phyloP scores from a whole-genome alignment of 1,140 invertebrate species.

The Neelides sp. region DNA sequence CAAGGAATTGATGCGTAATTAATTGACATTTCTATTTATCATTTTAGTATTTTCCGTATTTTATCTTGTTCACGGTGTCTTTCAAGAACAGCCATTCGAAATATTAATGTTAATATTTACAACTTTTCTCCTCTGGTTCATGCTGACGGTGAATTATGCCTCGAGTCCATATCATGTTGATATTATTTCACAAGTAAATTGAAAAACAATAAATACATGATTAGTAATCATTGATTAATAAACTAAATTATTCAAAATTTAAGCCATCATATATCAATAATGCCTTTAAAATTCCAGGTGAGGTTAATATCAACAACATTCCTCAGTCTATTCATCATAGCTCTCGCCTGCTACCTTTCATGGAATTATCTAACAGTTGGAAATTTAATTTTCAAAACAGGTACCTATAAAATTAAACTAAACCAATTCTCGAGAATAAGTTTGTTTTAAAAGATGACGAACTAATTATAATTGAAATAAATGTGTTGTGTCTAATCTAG shows the following conservation, averaged over 20 bases:
- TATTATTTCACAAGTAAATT: conserved; percentile 19
- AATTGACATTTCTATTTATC: not conserved
- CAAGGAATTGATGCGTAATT: not conserved
- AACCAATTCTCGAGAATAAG: no score
- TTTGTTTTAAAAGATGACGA: no score
- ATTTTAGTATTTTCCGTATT: conserved; percentile 21
- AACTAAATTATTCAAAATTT: not conserved
- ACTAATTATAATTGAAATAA: no score
- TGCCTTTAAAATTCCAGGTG: not conserved
- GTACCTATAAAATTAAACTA: no score
- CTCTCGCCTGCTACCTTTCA: conserved; percentile 9
- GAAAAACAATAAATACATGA: not conserved
- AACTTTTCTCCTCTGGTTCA: conserved; percentile 15
- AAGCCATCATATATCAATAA: not conserved
- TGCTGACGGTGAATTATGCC: conserved; percentile 23
- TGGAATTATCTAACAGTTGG: conserved; percentile 21
- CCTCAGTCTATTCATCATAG: conserved; percentile 12
- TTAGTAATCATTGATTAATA: not conserved
- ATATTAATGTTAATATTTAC: conserved; percentile 17
- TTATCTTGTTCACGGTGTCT: conserved; percentile 28
- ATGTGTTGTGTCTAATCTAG: no score
- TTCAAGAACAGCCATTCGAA: conserved; percentile 28
- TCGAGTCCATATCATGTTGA: not conserved
- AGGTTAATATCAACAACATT: not conserved
- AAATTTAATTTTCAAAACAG: conserved; percentile 27